phyloP scores from a whole-genome alignment of 2,888 invertebrate genomes.

The Tillus elongatus region DNA sequence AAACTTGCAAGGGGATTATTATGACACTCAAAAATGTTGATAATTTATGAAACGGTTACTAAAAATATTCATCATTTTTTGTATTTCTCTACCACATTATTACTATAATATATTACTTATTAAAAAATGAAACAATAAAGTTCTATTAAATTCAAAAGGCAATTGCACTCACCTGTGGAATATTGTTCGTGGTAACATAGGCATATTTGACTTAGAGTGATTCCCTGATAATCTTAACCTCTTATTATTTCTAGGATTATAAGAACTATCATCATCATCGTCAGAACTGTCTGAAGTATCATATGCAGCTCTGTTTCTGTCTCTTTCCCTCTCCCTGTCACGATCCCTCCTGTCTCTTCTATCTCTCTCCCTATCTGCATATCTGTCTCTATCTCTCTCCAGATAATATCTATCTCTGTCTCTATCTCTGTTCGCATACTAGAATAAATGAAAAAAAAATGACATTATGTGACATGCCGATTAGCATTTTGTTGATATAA shows the following conservation, averaged over 20 bases:
- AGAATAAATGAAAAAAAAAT: no score
- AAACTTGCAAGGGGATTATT: no score
- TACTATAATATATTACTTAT: no score
- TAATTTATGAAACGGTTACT: no score
- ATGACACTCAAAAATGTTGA: no score
- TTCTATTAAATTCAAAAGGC: neutral
- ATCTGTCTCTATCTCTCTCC: constrained; percentile 39
- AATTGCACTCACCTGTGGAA: constrained; percentile 53
- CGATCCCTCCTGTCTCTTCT: constrained; percentile 43
- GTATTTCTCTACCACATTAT: no score
- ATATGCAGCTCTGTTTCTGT: constrained; percentile 48
- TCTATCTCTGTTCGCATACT: constrained; percentile 45
- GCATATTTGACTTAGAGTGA: constrained; percentile 35
- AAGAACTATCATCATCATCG: constrained; percentile 54
- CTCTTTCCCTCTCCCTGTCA: constrained; percentile 49
- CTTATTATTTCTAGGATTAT: constrained; percentile 42
- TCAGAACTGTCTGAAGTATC: constrained; percentile 56
- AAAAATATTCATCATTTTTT: no score
- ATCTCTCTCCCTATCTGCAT: constrained; percentile 45
- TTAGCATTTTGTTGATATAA: no score
- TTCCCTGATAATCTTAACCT: constrained; percentile 46
- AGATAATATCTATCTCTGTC: constrained; percentile 44
- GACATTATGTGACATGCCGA: no score
- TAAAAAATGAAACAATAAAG: no score
- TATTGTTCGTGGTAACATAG: constrained; percentile 54